A percentile compares a stretch with the other conserved stretches of the same genome.
Evolutionary conservation across 2,797 vertebrate genomes (phyloP).

Genomic region (Loris lydekkerianus): DNA sequence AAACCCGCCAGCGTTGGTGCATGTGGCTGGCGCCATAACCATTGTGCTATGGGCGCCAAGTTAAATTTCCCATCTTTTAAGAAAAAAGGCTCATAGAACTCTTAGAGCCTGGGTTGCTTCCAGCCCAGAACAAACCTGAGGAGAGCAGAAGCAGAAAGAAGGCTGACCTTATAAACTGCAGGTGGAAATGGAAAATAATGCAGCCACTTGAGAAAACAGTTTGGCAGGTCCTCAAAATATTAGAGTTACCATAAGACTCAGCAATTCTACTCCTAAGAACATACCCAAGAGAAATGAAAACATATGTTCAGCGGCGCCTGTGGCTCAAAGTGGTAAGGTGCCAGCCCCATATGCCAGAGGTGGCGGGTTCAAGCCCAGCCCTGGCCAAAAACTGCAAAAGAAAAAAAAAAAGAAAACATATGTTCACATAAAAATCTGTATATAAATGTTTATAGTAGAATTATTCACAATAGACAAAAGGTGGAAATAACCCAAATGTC

Average conservation of each 20-base stretch:
- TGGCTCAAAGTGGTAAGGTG: too few relatives aligned
- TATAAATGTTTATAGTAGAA: background rate
- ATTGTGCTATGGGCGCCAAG: too few relatives aligned
- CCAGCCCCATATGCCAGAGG: too few relatives aligned
- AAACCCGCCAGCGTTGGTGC: too few relatives aligned
- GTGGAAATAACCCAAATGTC: background rate
- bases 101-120: background rate
- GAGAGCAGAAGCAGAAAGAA: background rate
- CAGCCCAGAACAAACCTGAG: background rate
- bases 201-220: background rate
- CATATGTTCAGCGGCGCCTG: background rate
- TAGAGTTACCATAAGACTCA: background rate
- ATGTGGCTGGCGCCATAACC: too few relatives aligned
- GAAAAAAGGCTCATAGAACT: background rate
- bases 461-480: conserved; percentile 12
- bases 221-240: conserved; percentile 14
- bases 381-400: too few relatives aligned
- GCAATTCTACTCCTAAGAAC: background rate
- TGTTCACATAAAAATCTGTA: background rate
- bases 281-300: conserved; percentile 37
- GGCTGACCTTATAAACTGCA: background rate
- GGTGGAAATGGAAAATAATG: background rate
- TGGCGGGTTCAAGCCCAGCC: too few relatives aligned
- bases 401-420: background rate
- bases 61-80: background rate